Evolutionary conservation across 2,888 invertebrate genomes (phyloP).

Genomic region (Thymelicus acteon): DNA sequence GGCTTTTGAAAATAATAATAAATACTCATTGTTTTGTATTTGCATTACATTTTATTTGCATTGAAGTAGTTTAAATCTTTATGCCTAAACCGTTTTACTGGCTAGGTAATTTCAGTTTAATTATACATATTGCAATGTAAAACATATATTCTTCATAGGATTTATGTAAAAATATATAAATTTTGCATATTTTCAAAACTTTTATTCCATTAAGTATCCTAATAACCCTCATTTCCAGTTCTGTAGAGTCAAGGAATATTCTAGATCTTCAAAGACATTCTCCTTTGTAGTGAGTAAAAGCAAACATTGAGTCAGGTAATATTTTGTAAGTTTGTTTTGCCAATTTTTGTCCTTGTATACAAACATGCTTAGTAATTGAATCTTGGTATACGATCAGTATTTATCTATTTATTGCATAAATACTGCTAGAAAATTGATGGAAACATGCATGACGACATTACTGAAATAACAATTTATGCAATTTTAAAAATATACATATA

Average conservation of each 20-base stretch:
- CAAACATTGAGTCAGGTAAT: conserved; percentile 19
- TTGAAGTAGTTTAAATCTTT: conserved; percentile 23
- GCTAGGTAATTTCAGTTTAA: conserved; percentile 18
- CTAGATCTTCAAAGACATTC: conserved; percentile 59
- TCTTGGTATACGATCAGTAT: background rate
- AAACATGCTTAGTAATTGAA: background rate
- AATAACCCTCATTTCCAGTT: conserved; percentile 18
- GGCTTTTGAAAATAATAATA: conserved; percentile 23
- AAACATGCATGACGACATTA: background rate
- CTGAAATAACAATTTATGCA: background rate
- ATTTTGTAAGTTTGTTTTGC: conserved; percentile 21
- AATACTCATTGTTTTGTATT: conserved; percentile 28
- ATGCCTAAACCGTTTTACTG: conserved; percentile 29
- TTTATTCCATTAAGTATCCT: conserved; percentile 47
- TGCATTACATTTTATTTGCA: conserved; percentile 30
- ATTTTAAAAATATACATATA: background rate
- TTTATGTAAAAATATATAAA: conserved; percentile 40
- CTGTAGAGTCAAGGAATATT: conserved; percentile 58
- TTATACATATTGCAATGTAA: conserved; percentile 19
- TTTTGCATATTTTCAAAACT: conserved; percentile 39
- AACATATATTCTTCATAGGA: conserved; percentile 13
- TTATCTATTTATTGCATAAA: background rate
- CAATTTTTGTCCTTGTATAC: conserved; percentile 4
- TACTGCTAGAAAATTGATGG: background rate
- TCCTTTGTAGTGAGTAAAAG: conserved; percentile 37